phyloP scores from a whole-genome alignment of 53 echinoderm and acorn worm species.

The Stichopus horrens region DNA sequence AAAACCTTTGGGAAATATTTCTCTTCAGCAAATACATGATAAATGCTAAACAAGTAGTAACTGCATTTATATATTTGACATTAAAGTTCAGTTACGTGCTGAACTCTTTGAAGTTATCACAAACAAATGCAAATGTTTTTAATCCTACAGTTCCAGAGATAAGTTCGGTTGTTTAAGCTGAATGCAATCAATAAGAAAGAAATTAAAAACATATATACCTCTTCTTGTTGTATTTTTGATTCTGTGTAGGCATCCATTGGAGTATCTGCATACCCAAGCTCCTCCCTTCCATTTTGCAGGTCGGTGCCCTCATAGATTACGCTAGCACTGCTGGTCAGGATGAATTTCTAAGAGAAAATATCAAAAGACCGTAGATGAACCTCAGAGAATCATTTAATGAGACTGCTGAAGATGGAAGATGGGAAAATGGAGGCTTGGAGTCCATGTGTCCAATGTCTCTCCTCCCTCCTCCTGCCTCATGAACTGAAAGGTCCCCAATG shows the following conservation, averaged over 20 bases:
- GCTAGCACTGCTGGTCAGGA: conserved; percentile 94
- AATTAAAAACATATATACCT: conserved; percentile 46
- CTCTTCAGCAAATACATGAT: too few species aligned
- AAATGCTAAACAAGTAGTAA: too few species aligned
- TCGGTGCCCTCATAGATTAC: conserved; percentile 90
- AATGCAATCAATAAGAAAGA: too few species aligned
- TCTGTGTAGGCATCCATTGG: conserved; percentile 86
- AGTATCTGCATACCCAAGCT: conserved; percentile 75
- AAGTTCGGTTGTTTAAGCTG: too few species aligned
- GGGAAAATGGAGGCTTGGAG: not conserved
- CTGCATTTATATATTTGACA: too few species aligned
- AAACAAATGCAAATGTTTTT: too few species aligned
- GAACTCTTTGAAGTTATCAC: too few species aligned
- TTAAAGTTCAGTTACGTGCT: too few species aligned
- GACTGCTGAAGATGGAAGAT: not conserved
- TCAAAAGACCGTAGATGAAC: not conserved
- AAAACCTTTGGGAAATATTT: too few species aligned
- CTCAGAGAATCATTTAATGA: not conserved
- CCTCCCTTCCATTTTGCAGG: conserved; percentile 80
- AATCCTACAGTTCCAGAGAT: too few species aligned
- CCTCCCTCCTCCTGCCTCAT: not conserved
- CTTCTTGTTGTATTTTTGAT: conserved; percentile 92
- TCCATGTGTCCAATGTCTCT: not conserved
- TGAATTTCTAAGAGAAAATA: conserved; percentile 66
- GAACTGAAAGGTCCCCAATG: too few species aligned